Evolutionary conservation across 1,140 invertebrate species (phyloP).

Genomic region (Telenomus remus): DNA sequence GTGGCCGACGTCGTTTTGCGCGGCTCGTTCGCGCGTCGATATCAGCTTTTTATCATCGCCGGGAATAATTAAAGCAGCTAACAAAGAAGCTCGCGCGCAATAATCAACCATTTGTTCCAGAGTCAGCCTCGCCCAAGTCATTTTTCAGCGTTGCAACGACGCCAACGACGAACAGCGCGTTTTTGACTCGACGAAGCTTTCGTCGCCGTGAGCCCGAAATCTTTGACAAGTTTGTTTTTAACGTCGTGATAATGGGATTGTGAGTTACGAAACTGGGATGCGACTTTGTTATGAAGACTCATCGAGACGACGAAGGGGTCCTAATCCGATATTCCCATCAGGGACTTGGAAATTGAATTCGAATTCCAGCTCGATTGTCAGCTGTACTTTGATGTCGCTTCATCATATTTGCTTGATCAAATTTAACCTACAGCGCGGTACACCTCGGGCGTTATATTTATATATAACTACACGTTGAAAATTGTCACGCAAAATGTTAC

Average conservation of each 20-base stretch:
- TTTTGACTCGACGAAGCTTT: constrained; percentile 19
- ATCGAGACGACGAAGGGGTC: constrained; percentile 23
- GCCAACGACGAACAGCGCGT: too few species aligned
- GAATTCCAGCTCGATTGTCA: constrained; percentile 5
- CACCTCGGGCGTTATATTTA: too few species aligned
- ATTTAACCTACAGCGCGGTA: too few species aligned
- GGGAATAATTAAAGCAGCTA: constrained; percentile 9
- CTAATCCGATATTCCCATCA: constrained; percentile 28
- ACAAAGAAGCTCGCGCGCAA: background rate
- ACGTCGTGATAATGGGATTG: constrained; percentile 33
- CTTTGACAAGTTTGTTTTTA: constrained; percentile 47
- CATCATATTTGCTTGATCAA: background rate
- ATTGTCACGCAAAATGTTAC: too few species aligned
- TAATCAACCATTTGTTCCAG: constrained; percentile 14
- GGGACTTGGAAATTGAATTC: constrained; percentile 6
- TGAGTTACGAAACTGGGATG: constrained; percentile 22
- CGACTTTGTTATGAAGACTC: constrained; percentile 22
- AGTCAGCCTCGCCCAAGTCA: too few species aligned
- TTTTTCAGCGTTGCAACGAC: too few species aligned
- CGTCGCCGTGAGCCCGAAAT: constrained; percentile 6
- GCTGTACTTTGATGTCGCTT: constrained; percentile 19
- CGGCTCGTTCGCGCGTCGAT: background rate
- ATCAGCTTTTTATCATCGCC: background rate
- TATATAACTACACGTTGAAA: too few species aligned
- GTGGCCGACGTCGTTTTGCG: background rate